Evolutionary conservation across 64 coral and sea anemone genomes (phyloP), one percentile per base, ranked within the genome.

Genomic region (Exaiptasia diaphana): DNA sequence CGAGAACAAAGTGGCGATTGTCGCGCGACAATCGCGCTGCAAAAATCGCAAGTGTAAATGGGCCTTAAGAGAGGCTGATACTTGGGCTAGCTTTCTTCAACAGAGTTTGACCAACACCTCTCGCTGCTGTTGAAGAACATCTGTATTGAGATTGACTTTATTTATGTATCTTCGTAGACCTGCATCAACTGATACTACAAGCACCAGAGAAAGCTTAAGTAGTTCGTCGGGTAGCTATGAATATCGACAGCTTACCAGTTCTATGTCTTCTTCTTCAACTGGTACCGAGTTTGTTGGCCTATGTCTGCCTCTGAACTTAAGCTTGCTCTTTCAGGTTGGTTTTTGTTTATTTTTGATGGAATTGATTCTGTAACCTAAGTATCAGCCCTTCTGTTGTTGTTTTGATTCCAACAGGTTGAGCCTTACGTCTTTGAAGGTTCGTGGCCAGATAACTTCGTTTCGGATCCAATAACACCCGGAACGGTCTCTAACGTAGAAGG

Each of bases 211-310:
- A 12, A 85, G 80, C 39, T 2, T 89, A 35, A 71, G 54, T 17
- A 94, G 86, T 21, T 85, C 87, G 17, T 64, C 91, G 10, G 73
- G 52, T 30, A 83, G 72, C 18, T 94, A 87, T 38, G 91, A 94
- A 15, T 94, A 67, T 67, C 72, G 80, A 20, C 91, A 94, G 12
- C 77, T 94, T 10, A 53, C 40, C n/a, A 33, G 67, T 4, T 52
- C 91, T 31, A 74, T 44, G n/a, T 71, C 53, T 41, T 77, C 62
- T 29, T 68, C 85, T 25, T 68, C 83, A 7, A 67, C 63, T 3
- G 82, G 81, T 38, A 99, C 87, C 29, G 95, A 99, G 61, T 99
- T 99, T 40, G 59, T 99, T 26, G 95, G 95, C 40, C 57, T 99
- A 5, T 85, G 89, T 84, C 75, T 99, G 28, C 95, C 95, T 1